These are phyloP conservation scores for Oenanthe oenanthe DNA, from an alignment of 2,113 vertebrate genomes.

Conservation along the genomic window DNA sequence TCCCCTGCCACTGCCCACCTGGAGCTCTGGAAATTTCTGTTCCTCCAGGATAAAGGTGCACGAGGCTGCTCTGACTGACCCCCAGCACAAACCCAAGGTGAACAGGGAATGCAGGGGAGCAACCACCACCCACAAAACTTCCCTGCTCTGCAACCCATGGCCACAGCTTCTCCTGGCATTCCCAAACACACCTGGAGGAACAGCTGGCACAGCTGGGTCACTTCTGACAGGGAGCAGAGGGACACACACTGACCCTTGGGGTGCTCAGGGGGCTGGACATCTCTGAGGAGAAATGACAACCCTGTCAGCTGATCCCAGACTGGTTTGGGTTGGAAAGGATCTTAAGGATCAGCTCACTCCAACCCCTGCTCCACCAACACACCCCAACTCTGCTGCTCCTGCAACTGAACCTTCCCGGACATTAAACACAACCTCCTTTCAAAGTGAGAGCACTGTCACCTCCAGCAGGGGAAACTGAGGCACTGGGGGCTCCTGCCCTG, in stretches of 20 bases:
- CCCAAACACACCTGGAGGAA: neutral
- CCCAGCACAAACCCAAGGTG: neutral
- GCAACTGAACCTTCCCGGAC: neutral
- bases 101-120: neutral
- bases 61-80: neutral
- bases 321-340: neutral
- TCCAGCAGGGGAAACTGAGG: neutral
- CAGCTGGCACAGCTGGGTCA: neutral
- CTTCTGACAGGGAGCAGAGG: neutral
- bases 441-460: neutral
- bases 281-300: neutral
- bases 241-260: neutral
- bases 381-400: neutral
- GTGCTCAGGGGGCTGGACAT: neutral
- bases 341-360: neutral
- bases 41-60: neutral
- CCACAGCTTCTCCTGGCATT: neutral
- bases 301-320: neutral
- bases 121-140: neutral
- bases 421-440: neutral
- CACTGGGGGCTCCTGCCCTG: neutral
- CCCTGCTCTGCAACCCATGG: accelerated
- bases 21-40: neutral
- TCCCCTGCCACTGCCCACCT: neutral
- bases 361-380: neutral